Evolutionary conservation across 2,888 invertebrate species (phyloP), one percentile per base, ranked within the genome.

Genomic region (Allophyes oxyacanthae): DNA sequence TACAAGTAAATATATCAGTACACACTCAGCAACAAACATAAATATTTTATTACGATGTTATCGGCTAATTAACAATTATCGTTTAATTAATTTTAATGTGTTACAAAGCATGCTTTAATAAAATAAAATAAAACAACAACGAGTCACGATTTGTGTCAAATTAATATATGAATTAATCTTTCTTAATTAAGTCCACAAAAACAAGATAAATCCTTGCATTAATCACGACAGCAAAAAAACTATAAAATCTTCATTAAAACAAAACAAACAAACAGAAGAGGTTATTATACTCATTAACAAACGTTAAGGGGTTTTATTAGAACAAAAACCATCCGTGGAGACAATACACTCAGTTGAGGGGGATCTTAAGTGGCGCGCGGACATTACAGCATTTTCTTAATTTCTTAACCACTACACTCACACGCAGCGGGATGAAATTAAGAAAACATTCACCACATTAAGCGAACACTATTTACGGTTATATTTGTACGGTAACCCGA

Each of bases 381-480:
- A 90, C 88, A 85, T 86, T 81, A 85, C 85, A 85, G 87, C 87
- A 86, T 90, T 90, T 90, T 92, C 92, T 92, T 93, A 93, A 92
- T 94, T 93, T 91, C 92, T 92, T 90, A 92, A 91, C 89, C 87
- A 81, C 86, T 83, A 85, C 86, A 85, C 86, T 84, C 83, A 59
- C 89, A 87, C 89, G 82, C 92, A 88, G 91, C 88, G 90, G 91
- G 92, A 88, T 86, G 87, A 90, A 92, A 93, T 93, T 93, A 93
- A 92, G 92, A 92, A 91, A 92, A 92, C 92, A 91, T 92, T 91
- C 88, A 77, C 84, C 87, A 83, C 88, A 87, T 91, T 89, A 88
- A 86, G 78, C 78, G 81, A 64, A 73, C 77, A 77, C 75, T 84
- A 81, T 86, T 83, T 85, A 83, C 84, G 78, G 82, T 80, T 84